Evolutionary conservation across 2,888 invertebrate species (phyloP), one percentile per base, ranked within the genome.

Genomic region (Hirtodrosophila alboralis): DNA sequence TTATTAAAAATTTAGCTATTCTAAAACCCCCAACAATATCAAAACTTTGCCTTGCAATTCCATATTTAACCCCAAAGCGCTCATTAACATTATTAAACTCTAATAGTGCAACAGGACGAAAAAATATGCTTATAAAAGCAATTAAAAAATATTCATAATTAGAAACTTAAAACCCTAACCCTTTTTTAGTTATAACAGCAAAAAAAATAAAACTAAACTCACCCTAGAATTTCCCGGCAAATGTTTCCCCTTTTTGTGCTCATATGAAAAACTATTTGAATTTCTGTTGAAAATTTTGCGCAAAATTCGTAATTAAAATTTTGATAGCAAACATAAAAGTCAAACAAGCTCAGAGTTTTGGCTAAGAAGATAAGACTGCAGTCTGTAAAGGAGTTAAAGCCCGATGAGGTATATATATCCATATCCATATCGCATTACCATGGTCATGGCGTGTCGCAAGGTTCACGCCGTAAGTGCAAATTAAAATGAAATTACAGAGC

Each of bases 401-500:
- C 49, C 30, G 51, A 49, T 57, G 52, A 33, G 38, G 2, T 18
- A 18, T 3, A 3, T 5, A 59, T 67, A 64, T 79, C 54, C 62
- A 70, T 70, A 73, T 73, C 18, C 23, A 23, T 23, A 5, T 23
- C 63, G 21, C 36, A 27, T 44, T 37, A 12, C 30, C 21, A 33
- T 31, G 67, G 69, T 68, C 69, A 48, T n/a, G 5, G 52, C 51
- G 67, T 75, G 75, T 73, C 74, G 74, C 74, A 47, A 21, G 56
- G 64, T 75, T 81, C 81, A 80, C 84, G 70, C 79, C 65, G 58
- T 48, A 57, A 47, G 64, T 67, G 62, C 81, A 80, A 73, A 79
- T 77, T 77, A 75, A 69, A 77, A 67, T 34, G 59, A 77, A 77
- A 83, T 83, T 79, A 76, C 64, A 76, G 38, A 74, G 67, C 73